These are phyloP conservation scores for Graptemys geographica DNA, from an alignment of 2,797 vertebrate genomes.

Conservation along the genomic window DNA sequence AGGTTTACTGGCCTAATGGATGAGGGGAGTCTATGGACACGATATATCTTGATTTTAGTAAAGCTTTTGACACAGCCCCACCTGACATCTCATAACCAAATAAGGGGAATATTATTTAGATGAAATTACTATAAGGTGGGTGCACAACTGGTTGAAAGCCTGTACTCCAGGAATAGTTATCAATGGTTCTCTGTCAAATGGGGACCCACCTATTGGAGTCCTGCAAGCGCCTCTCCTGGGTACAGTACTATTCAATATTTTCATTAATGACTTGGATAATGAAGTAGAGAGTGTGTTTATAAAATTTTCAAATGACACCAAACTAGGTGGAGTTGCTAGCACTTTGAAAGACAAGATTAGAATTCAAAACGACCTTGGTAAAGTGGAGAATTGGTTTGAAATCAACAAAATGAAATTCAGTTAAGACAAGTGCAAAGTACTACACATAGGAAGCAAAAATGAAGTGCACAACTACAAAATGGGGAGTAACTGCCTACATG, in stretches of 20 bases:
- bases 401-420: neutral
- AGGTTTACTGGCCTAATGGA: neutral
- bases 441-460: neutral
- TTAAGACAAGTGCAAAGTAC: neutral
- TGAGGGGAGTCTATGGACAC: neutral
- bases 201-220: neutral
- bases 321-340: neutral
- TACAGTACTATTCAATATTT: neutral
- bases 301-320: neutral
- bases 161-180: neutral
- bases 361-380: too few species aligned
- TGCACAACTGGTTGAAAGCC: neutral
- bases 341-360: neutral
- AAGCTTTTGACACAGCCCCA: neutral
- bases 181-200: neutral
- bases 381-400: neutral
- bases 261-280: neutral
- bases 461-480: neutral
- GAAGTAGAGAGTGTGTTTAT: neutral
- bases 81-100: neutral
- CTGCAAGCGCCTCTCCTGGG: neutral
- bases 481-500: neutral
- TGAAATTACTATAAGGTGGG: too few species aligned
- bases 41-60: neutral
- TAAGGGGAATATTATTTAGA: neutral